Evolutionary conservation across 2,888 invertebrate genomes (phyloP), one percentile per base, ranked within the genome.

Genomic region (Oxystoma pomonae): DNA sequence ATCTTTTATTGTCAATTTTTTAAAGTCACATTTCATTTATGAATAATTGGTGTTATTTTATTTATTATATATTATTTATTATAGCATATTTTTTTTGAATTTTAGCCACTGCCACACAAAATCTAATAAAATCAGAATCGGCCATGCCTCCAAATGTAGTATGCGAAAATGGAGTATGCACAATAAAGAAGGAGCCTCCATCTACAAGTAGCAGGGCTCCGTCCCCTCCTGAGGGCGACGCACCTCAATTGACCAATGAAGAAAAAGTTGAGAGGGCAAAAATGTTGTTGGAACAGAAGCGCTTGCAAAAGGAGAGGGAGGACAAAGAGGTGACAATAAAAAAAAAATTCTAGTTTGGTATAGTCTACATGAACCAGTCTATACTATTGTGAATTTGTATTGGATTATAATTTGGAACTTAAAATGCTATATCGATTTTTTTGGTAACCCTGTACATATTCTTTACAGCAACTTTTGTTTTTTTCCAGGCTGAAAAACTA

Each of bases 261-360:
- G 87, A 88, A 57, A 88, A 87, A 74, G 69, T 89, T 60, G 85
- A 87, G 68, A 80, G 84, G 61, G 90, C 89, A 0, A 87, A 87
- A 73, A 84, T 87, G 70, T 76, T 92, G 2, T 83, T 92, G 0
- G 89, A 89, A 65, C 84, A 85, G 35, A 87, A 87, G 70, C 81
- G 85, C 51, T 78, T 83, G 59, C 85, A 87, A 71, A 90, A 90
- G 69, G 83, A 83, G 57, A 83, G 84, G 7, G 85, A 88, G 72
- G 91, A 91, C 67, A 86, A 86, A 70, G 86, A 89, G 83, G 88
- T 87, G n/a, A n/a, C n/a, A n/a, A n/a, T n/a, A n/a, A n/a, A n/a
- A n/a, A n/a, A n/a, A n/a, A n/a, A n/a, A n/a, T n/a, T n/a, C n/a
- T n/a, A n/a, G n/a, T n/a, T n/a, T n/a, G n/a, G n/a, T n/a, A n/a